A percentile compares a stretch with the other conserved stretches of the same genome.
phyloP scores from a whole-genome alignment of 2,797 vertebrate genomes.

The Sebastes oblongus region DNA sequence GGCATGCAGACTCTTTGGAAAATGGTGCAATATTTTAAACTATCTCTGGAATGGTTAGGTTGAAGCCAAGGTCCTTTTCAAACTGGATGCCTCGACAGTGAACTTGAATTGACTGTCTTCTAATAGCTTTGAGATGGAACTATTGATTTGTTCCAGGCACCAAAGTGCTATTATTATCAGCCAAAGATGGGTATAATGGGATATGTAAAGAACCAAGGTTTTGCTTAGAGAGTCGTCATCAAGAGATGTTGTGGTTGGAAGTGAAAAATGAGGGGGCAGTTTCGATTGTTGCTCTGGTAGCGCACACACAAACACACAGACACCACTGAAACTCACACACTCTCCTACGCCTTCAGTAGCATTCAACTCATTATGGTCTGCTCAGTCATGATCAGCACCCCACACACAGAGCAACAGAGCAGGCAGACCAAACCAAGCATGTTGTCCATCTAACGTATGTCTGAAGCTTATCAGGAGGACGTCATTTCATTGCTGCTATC shows the following conservation, averaged over 20 bases:
- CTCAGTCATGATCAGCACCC: conserved; percentile 12
- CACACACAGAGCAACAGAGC: not conserved
- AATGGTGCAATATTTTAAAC: conserved; percentile 17
- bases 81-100: not conserved
- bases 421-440: not conserved
- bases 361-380: conserved; percentile 13
- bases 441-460: not conserved
- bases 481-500: not conserved
- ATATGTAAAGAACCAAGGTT: conserved; percentile 18
- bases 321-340: conserved; percentile 31
- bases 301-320: not conserved
- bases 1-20: conserved; percentile 46
- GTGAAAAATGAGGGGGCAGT: conserved; percentile 34
- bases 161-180: conserved; percentile 32
- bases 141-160: conserved; percentile 30
- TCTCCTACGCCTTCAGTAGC: conserved; percentile 32
- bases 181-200: not conserved
- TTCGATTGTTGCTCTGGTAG: conserved; percentile 31
- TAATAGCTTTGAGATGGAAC: conserved; percentile 28
- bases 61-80: conserved; percentile 1
- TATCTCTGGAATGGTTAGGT: conserved; percentile 11
- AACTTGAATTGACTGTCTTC: conserved; percentile 12
- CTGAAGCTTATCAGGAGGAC: not conserved
- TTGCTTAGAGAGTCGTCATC: not conserved
- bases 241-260: conserved; percentile 11